Evolutionary conservation across 1,140 invertebrate genomes (phyloP).

Genomic region (Macrosteles quadrilineatus): DNA sequence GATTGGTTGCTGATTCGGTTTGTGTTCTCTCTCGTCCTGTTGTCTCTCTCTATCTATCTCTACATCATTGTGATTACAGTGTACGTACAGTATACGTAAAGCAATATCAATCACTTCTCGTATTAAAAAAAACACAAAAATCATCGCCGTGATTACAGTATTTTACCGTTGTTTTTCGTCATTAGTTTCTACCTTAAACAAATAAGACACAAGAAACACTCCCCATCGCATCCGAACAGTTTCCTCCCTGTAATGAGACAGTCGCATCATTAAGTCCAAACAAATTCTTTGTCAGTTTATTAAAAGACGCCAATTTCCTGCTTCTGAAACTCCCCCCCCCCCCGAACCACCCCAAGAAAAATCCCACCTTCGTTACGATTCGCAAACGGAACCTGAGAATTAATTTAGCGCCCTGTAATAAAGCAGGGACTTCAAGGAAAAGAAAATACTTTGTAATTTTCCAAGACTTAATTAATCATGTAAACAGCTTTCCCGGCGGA

Average conservation of each 20-base stretch:
- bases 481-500: constrained; percentile 11
- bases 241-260: no score
- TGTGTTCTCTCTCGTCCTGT: not conserved
- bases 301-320: constrained; percentile 30
- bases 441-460: constrained; percentile 34
- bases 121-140: no score
- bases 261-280: constrained; percentile 17
- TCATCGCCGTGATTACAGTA: no score
- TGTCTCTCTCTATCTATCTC: no score
- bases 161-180: no score
- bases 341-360: constrained; percentile 4
- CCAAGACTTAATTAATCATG: constrained; percentile 32
- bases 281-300: constrained; percentile 24
- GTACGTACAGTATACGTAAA: no score
- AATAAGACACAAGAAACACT: no score
- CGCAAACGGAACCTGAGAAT: constrained; percentile 24
- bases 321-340: not conserved
- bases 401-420: constrained; percentile 20
- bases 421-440: not conserved
- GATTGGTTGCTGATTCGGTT: constrained; percentile 19
- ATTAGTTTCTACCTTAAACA: no score
- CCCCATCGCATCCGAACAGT: no score
- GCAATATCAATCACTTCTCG: no score
- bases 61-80: no score
- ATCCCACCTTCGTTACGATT: constrained; percentile 3